phyloP scores from a whole-genome alignment of 30 jellyfish, hydroid and myxozoan genomes.

The Phacellophora camtschatica region DNA sequence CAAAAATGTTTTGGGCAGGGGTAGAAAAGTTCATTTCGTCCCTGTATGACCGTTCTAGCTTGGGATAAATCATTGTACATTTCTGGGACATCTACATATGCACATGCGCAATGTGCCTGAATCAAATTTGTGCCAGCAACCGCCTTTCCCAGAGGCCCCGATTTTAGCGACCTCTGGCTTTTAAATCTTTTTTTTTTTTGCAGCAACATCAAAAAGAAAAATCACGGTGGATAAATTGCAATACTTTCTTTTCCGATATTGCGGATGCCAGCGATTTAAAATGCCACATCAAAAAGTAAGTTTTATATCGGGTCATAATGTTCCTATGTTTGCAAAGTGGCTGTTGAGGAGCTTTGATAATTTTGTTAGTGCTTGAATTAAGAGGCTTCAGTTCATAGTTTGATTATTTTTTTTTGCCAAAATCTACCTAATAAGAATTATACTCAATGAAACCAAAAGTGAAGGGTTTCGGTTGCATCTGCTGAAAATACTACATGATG shows the following conservation, averaged over 20 bases:
- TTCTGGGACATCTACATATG: not conserved
- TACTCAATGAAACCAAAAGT: no score
- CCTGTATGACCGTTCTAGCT: not conserved
- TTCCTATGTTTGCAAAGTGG: not conserved
- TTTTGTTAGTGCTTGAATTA: not conserved
- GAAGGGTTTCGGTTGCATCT: no score
- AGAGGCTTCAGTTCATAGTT: no score
- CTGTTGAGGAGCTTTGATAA: not conserved
- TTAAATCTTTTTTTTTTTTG: not conserved
- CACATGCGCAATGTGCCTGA: no score
- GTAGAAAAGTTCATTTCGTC: not conserved
- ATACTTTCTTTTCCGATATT: not conserved
- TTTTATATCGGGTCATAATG: not conserved
- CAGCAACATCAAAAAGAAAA: not conserved
- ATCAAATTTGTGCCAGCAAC: no score
- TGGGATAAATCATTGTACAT: not conserved
- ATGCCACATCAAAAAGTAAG: constrained; percentile 1
- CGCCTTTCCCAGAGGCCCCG: not conserved
- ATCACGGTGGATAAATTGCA: not conserved
- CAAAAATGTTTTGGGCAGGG: no score
- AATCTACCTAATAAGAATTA: no score
- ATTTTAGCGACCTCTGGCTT: no score
- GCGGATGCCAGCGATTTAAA: constrained; percentile 20
- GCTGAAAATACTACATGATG: no score
- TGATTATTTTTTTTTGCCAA: no score